Base-by-base conservation (phyloP, 2,797 vertebrate species). In the Lacerta bilineata region DNA sequence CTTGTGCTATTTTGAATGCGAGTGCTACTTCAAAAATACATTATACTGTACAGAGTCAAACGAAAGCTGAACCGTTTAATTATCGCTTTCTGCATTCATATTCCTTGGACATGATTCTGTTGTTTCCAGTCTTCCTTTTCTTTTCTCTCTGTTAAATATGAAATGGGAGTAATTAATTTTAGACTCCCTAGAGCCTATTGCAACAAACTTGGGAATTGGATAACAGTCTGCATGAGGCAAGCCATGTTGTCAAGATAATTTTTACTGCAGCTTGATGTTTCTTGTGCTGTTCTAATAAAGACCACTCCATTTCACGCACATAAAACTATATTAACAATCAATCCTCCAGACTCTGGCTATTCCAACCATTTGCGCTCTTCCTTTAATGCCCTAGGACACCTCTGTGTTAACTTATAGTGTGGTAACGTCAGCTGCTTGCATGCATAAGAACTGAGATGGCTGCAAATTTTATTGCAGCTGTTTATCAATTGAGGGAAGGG, bases 161-260 rank as follows among this genome's bases (percentile, higher is more conserved):
- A 93, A 91, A 90, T 64, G 78, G 0, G 27, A 92, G 6, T 88
- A 93, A 95, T 92, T 95, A 91, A 88, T 90, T 94, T 91, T 89
- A 92, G 93, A 39, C 11, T 87, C 15, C 25, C 61, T 61, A 78
- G 36, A 90, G 33, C 3, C 13, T 93, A 84, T 59, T 5, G 69
- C 8, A 91, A 64, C 20, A 85, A 80, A 33, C 69, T 87, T 79
- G 23, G 5, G 59, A 87, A 87, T 90, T 8, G 81, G 86, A 90
- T 84, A 91, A 90, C 43, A 87, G 84, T 64, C 6, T 86, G 50
- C 66, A 90, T 46, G 8, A 92, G 69, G 9, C 8, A 80, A 90
- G 72, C 1, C 29, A 39, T 87, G n/a, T 72, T 33, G 83, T 88
- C 59, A 87, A n/a, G 77, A 78, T 80, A 87, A 87, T 92, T 95